Percentiles rank a stretch among this genome's conserved stretches.
These are phyloP conservation scores for Arrhamphus sclerolepis DNA, from an alignment of 2,797 vertebrate species.

Conservation along the genomic window DNA sequence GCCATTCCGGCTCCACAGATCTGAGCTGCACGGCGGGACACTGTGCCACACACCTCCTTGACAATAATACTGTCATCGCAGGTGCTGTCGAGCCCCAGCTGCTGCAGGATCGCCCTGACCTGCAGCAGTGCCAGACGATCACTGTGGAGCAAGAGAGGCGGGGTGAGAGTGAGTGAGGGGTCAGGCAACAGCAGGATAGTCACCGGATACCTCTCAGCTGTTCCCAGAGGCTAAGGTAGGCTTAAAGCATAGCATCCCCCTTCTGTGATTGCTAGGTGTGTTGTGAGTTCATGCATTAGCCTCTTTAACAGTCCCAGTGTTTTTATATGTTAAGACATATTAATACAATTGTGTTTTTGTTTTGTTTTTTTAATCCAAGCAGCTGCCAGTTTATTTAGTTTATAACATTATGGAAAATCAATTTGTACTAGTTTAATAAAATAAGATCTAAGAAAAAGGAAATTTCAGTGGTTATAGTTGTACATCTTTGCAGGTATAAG, in stretches of 20 bases:
- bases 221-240: constrained; percentile 54
- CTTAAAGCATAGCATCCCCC: constrained; percentile 37
- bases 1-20: constrained; percentile 97
- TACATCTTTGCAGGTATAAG: no score
- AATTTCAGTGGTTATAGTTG: no score
- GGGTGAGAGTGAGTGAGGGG: constrained; percentile 34
- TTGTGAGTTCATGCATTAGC: neutral
- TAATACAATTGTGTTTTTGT: neutral
- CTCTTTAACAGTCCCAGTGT: neutral
- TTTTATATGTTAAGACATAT: neutral
- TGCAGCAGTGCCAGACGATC: constrained; percentile 96
- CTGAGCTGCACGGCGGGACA: constrained; percentile 92
- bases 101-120: constrained; percentile 94
- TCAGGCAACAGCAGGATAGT: constrained; percentile 54
- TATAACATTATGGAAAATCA: neutral
- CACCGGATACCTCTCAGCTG: constrained; percentile 68
- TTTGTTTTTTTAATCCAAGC: no score
- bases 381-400: no score
- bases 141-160: constrained; percentile 65
- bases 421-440: constrained; percentile 1
- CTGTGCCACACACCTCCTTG: constrained; percentile 91
- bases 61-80: constrained; percentile 98
- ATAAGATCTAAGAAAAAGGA: no score
- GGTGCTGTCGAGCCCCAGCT: constrained; percentile 95
- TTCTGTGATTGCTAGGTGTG: constrained; percentile 12